A percentile compares a stretch with the other conserved stretches of the same genome.
phyloP scores from a whole-genome alignment of 2,797 vertebrate species.

The Phalloptychus januarius region DNA sequence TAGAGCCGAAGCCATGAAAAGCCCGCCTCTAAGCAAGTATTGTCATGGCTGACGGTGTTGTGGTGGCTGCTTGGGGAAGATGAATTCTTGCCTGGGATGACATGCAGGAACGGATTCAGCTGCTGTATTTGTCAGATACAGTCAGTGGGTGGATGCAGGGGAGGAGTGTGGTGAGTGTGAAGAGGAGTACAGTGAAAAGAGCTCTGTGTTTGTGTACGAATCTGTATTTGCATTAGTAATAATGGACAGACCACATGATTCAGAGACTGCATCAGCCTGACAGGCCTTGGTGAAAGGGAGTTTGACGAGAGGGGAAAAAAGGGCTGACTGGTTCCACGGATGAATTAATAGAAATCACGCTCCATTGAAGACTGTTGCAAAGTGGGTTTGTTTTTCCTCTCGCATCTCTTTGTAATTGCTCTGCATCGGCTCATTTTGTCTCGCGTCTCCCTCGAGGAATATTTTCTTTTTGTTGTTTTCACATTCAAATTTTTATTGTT shows the following conservation, averaged over 20 bases:
- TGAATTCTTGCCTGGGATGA: slow-evolving; percentile 45
- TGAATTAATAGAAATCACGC: slow-evolving; percentile 7
- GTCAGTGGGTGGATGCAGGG: slow-evolving; percentile 42
- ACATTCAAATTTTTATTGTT: background rate
- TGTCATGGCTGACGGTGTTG: slow-evolving; percentile 37
- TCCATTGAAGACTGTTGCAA: background rate
- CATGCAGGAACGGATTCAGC: slow-evolving; percentile 48
- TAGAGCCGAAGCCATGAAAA: slow-evolving; percentile 38
- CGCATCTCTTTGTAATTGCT: slow-evolving; percentile 9
- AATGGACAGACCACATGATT: slow-evolving; percentile 27
- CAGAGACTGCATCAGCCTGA: slow-evolving; percentile 33
- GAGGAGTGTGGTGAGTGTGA: slow-evolving; percentile 16
- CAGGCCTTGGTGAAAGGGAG: slow-evolving; percentile 12
- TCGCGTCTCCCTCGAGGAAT: background rate
- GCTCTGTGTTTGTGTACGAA: background rate
- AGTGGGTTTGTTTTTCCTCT: background rate
- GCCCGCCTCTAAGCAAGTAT: slow-evolving; percentile 10
- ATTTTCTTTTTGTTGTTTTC: background rate
- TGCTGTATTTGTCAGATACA: slow-evolving; percentile 49
- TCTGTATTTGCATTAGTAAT: slow-evolving; percentile 32
- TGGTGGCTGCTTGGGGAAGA: slow-evolving; percentile 30
- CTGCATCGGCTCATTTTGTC: background rate
- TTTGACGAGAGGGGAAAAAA: background rate
- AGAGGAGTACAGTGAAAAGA: slow-evolving; percentile 15
- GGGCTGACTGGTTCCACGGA: slow-evolving; percentile 1